These are phyloP conservation scores for Steinernema khuongi DNA, from an alignment of 1,140 invertebrate genomes.

Conservation along the genomic window DNA sequence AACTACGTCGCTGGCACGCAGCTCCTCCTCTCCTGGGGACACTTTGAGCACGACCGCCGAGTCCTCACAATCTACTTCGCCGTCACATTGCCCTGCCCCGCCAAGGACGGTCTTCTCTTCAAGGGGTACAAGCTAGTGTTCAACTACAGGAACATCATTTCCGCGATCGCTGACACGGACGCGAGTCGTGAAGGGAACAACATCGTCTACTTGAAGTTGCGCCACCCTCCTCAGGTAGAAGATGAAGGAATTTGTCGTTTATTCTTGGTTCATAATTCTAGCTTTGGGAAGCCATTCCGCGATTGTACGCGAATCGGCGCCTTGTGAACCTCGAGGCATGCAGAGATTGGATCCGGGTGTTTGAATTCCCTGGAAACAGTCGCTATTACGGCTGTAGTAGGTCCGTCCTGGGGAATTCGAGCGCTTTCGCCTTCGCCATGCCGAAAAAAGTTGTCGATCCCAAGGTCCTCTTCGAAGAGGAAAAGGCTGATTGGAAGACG, in stretches of 20 bases:
- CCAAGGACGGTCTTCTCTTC: conserved; percentile 19
- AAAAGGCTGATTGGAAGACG: not conserved
- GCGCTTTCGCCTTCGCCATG: conserved; percentile 1
- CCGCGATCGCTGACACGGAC: conserved; percentile 22
- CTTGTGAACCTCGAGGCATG: conserved; percentile 34
- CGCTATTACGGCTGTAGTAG: not conserved
- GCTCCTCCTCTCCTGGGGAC: conserved; percentile 26
- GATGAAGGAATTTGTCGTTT: not conserved
- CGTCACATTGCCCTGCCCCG: not conserved
- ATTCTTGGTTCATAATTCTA: not conserved
- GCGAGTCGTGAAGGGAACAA: conserved; percentile 18
- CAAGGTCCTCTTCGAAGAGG: not conserved
- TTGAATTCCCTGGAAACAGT: not conserved
- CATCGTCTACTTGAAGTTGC: conserved; percentile 23
- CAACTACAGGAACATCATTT: conserved; percentile 20
- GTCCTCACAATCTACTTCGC: conserved; percentile 30
- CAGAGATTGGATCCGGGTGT: conserved; percentile 30
- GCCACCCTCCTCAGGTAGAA: conserved; percentile 21
- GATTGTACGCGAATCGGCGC: not conserved
- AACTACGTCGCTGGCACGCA: conserved; percentile 23
- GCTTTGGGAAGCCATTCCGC: conserved; percentile 33
- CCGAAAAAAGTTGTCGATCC: conserved; percentile 11
- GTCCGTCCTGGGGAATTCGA: not conserved
- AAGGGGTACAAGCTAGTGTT: conserved; percentile 25
- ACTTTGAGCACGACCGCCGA: conserved; percentile 37